These are phyloP conservation scores for Plagiodera versicolora DNA, from an alignment of 2,888 invertebrate genomes.

Conservation along the genomic window DNA sequence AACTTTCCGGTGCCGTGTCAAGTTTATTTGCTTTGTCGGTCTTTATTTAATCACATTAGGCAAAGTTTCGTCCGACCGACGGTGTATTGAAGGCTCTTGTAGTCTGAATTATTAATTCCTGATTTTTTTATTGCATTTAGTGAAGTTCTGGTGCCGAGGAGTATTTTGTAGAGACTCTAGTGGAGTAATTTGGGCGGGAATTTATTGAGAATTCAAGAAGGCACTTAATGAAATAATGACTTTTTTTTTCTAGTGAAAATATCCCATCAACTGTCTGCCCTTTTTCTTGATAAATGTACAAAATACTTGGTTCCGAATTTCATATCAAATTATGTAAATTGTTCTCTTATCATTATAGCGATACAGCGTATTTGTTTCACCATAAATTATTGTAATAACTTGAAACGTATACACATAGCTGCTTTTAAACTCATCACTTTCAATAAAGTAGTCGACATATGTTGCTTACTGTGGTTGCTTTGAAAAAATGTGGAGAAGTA, in stretches of 20 bases:
- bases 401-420: neutral
- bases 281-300: no score
- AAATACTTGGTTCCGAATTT: no score
- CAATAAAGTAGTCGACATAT: neutral
- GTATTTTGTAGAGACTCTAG: neutral
- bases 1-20: slow-evolving; percentile 20
- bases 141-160: neutral
- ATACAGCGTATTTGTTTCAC: neutral
- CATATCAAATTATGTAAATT: neutral
- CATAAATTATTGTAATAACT: neutral
- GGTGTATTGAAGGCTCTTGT: neutral
- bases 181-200: neutral
- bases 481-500: neutral
- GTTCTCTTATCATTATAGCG: neutral
- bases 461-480: neutral
- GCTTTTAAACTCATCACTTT: neutral
- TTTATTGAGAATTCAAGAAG: neutral
- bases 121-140: neutral
- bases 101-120: neutral
- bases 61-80: slow-evolving; percentile 26
- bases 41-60: slow-evolving; percentile 42
- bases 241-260: no score
- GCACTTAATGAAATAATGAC: neutral
- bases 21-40: slow-evolving; percentile 39
- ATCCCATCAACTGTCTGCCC: no score